These are phyloP conservation scores for Panagrolaimus sp. DNA, from an alignment of 1,140 invertebrate species.

Conservation along the genomic window DNA sequence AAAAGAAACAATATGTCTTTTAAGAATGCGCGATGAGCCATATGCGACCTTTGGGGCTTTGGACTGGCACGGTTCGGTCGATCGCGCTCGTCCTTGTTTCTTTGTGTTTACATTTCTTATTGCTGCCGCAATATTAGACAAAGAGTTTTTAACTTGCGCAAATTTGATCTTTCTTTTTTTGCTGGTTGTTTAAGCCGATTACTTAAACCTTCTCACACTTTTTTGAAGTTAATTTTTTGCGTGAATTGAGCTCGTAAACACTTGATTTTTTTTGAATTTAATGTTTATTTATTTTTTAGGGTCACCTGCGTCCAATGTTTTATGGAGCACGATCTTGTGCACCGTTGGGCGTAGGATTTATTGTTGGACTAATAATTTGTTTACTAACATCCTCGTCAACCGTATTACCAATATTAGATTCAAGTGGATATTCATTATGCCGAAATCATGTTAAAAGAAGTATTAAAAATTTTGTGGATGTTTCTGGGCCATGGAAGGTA, in stretches of 20 bases:
- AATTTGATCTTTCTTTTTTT: slow-evolving; percentile 6
- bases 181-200: background rate
- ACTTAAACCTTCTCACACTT: background rate
- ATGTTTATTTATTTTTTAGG: slow-evolving; percentile 10
- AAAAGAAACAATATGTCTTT: background rate
- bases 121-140: slow-evolving; percentile 7
- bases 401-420: background rate
- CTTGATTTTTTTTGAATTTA: background rate
- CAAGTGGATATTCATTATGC: background rate
- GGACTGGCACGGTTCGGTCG: slow-evolving; percentile 1
- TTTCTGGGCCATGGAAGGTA: slow-evolving; percentile 1
- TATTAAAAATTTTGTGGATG: slow-evolving; percentile 10
- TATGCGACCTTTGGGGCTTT: slow-evolving; percentile 14
- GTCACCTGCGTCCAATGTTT: slow-evolving; percentile 16
- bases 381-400: background rate
- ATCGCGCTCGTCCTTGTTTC: slow-evolving; percentile 15
- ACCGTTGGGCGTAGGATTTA: slow-evolving; percentile 15
- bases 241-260: background rate
- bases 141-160: slow-evolving; percentile 1
- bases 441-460: slow-evolving; percentile 4
- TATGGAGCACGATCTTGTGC: slow-evolving; percentile 13
- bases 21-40: slow-evolving; percentile 15
- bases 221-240: slow-evolving; percentile 1
- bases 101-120: slow-evolving; percentile 19
- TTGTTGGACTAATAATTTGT: slow-evolving; percentile 3